Evolutionary conservation across 2,113 vertebrate genomes (phyloP).

Genomic region (Lepus americanus): DNA sequence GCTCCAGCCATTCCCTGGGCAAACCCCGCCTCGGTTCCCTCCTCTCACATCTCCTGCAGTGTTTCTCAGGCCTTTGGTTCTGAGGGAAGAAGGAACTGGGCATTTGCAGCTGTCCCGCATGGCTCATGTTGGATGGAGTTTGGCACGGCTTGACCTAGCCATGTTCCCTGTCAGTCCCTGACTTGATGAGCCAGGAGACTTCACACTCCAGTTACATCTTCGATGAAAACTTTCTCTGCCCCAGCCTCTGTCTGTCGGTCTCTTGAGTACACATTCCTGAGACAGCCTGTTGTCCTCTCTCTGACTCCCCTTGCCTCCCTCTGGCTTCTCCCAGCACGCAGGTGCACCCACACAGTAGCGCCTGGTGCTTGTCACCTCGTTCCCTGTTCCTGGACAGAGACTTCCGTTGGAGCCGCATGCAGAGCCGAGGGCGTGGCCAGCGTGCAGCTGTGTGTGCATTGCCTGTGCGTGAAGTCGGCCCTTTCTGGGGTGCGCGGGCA

Average conservation of each 20-base stretch:
- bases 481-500: not conserved
- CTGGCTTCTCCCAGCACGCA: not conserved
- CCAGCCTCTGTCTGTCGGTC: not conserved
- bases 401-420: not conserved
- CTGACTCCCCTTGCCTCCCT: not conserved
- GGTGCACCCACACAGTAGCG: not conserved
- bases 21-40: not conserved
- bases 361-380: not conserved
- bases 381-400: constrained; percentile 10
- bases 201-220: constrained; percentile 44
- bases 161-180: not conserved
- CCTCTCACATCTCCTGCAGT: not conserved
- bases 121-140: not conserved
- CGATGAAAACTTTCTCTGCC: not conserved
- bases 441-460: not conserved
- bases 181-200: not conserved
- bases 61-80: not conserved
- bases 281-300: not conserved
- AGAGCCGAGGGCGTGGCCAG: not conserved
- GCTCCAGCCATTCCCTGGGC: not conserved
- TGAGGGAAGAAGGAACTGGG: not conserved
- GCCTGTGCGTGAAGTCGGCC: not conserved
- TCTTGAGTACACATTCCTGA: not conserved
- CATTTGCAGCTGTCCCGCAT: not conserved
- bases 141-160: not conserved